Evolutionary conservation across 1,140 invertebrate genomes (phyloP), one percentile per base, ranked within the genome.

Genomic region (Acromyrmex charruanus): DNA sequence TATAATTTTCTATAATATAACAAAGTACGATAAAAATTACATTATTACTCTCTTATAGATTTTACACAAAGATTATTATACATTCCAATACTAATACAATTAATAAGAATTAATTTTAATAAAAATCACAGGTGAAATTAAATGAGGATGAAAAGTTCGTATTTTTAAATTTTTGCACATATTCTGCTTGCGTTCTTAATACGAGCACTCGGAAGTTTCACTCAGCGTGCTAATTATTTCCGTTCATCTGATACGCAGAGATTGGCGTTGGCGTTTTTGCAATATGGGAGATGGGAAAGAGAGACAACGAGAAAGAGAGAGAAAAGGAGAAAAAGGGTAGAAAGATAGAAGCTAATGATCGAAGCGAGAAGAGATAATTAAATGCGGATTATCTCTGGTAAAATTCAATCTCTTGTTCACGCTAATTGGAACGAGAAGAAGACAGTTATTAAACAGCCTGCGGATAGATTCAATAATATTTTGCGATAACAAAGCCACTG

Each of bases 321-420:
- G 7, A 12, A 12, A 58, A 75, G 14, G 49, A 49, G 18, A 6
- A 35, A 31, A 51, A 61, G 18, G 10, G 21, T 28, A 44, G 7
- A 28, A 25, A 1, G 72, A 12, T 49, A 18, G 3, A 14, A 44
- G 39, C 18, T 72, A 39, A 59, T 44, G 35, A 25, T 81, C 1
- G 58, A 9, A 63, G 58, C 55, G 65, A 35, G 44, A 79, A 77
- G 66, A 61, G 88, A 89, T 93, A 92, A 93, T 93, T 93, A 92
- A 93, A 91, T 89, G 89, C 88, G 87, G 88, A 92, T 93, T 90
- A 92, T 90, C 84, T 75, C 81, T 18, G 16, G 75, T 61, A n/a
- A 66, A 75, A 51, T 59, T 80, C 63, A 59, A 68, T 31, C 81
- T 55, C 55, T 61, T 44, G 63, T 51, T 65, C 58, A 44, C 63